A percentile compares a stretch with the other conserved stretches of the same genome.
Conservation (phyloP, 2,888 invertebrate species). For the Brachyopa scutellaris region DNA sequence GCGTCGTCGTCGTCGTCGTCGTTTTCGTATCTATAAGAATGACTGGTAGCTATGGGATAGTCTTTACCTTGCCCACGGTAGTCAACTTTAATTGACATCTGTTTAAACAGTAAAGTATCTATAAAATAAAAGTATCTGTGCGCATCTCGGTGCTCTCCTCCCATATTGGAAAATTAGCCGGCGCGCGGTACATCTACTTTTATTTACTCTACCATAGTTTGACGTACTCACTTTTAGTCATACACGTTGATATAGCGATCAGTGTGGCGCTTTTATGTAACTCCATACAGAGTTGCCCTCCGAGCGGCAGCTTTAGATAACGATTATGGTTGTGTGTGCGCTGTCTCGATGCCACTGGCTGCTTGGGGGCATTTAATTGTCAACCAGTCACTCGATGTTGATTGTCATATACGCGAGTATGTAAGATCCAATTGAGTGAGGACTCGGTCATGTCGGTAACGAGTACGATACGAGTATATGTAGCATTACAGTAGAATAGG, state of each 20-base stretch:
- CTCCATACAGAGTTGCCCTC: slow-evolving; percentile 3
- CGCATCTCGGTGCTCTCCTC: background rate
- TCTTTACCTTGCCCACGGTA: slow-evolving; percentile 62
- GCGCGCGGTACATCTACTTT: slow-evolving; percentile 44
- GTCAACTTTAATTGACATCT: slow-evolving; percentile 72
- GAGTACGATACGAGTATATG: background rate
- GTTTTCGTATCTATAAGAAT: slow-evolving; percentile 37
- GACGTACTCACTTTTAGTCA: slow-evolving; percentile 61
- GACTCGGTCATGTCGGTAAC: too few species aligned
- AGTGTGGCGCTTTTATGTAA: slow-evolving; percentile 68
- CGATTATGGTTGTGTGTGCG: slow-evolving; percentile 32
- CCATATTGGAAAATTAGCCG: slow-evolving; percentile 49
- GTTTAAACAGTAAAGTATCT: slow-evolving; percentile 68
- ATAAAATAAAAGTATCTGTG: background rate
- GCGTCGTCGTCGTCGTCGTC: slow-evolving; percentile 25
- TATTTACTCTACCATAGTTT: slow-evolving; percentile 48
- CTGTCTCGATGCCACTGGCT: slow-evolving; percentile 1
- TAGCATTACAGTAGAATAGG: slow-evolving; percentile 46
- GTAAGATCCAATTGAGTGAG: slow-evolving; percentile 63
- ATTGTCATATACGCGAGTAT: slow-evolving; percentile 62
- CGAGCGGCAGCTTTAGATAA: slow-evolving; percentile 21
- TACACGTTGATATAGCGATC: slow-evolving; percentile 54
- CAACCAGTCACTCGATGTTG: slow-evolving; percentile 55
- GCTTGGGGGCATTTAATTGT: slow-evolving; percentile 67
- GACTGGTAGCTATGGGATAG: slow-evolving; percentile 33